Evolutionary conservation across 2,797 vertebrate species (phyloP).

Genomic region (Forpus xanthops): DNA sequence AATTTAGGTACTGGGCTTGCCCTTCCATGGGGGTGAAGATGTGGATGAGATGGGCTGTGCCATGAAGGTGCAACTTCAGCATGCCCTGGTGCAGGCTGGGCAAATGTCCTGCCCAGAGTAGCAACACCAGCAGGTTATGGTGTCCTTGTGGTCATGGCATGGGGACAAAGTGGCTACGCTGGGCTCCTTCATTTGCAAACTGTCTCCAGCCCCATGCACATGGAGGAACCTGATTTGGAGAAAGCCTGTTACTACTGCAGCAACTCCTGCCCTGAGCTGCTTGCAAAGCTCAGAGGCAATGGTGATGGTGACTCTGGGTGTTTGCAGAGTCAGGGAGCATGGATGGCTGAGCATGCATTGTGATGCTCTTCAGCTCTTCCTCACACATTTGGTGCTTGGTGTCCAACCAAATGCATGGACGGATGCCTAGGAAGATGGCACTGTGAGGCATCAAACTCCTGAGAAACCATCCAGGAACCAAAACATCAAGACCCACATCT

Average conservation of each 20-base stretch:
- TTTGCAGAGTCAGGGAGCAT: neutral
- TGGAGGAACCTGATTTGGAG: neutral
- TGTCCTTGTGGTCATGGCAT: neutral
- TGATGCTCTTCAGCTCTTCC: neutral
- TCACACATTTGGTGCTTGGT: neutral
- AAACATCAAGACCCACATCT: neutral
- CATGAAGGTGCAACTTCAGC: neutral
- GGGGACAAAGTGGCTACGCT: neutral
- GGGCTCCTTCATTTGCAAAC: neutral
- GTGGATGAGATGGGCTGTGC: neutral
- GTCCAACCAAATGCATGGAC: neutral
- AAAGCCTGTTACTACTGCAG: neutral
- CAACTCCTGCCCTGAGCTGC: neutral
- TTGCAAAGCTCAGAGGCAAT: neutral
- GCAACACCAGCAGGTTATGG: neutral
- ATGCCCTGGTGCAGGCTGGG: neutral
- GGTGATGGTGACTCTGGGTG: fast-evolving
- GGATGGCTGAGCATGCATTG: fast-evolving
- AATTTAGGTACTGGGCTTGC: neutral
- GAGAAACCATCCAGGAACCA: neutral
- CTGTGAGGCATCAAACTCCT: fast-evolving
- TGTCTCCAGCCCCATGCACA: neutral
- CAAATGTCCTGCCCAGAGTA: fast-evolving
- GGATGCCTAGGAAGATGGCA: neutral
- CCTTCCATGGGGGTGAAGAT: neutral